A percentile compares a stretch with the other conserved stretches of the same genome.
Evolutionary conservation across 2,888 invertebrate genomes (phyloP).

Genomic region (Apamea anceps): DNA sequence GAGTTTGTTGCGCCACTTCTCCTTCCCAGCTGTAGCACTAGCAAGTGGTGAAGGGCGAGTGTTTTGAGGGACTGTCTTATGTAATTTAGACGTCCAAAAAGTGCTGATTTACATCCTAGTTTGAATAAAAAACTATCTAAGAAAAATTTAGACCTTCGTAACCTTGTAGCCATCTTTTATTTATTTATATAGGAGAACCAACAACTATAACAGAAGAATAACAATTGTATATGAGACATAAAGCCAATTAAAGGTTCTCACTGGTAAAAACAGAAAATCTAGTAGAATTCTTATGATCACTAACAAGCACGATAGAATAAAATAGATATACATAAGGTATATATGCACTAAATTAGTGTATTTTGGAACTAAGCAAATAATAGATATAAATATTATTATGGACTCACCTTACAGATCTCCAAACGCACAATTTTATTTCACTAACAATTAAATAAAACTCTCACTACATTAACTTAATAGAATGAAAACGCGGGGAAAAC

Average conservation of each 20-base stretch:
- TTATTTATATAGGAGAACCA: too few relatives aligned
- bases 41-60: not conserved
- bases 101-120: not conserved
- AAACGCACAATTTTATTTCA: constrained; percentile 9
- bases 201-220: too few relatives aligned
- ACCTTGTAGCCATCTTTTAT: not conserved
- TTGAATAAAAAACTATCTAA: not conserved
- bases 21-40: not conserved
- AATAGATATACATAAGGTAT: too few relatives aligned
- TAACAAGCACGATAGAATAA: too few relatives aligned
- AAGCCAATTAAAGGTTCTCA: too few relatives aligned
- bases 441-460: constrained; percentile 22
- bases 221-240: too few relatives aligned
- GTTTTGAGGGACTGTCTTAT: not conserved
- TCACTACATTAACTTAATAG: constrained; percentile 35
- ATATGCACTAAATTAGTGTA: too few relatives aligned
- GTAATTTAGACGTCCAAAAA: not conserved
- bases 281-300: too few relatives aligned
- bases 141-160: not conserved
- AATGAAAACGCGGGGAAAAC: constrained; percentile 31
- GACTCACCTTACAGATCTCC: constrained; percentile 9
- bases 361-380: not conserved
- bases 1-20: not conserved
- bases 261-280: too few relatives aligned
- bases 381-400: not conserved